Conservation (phyloP, 2,797 vertebrate species). For the Anniella stebbinsi region DNA sequence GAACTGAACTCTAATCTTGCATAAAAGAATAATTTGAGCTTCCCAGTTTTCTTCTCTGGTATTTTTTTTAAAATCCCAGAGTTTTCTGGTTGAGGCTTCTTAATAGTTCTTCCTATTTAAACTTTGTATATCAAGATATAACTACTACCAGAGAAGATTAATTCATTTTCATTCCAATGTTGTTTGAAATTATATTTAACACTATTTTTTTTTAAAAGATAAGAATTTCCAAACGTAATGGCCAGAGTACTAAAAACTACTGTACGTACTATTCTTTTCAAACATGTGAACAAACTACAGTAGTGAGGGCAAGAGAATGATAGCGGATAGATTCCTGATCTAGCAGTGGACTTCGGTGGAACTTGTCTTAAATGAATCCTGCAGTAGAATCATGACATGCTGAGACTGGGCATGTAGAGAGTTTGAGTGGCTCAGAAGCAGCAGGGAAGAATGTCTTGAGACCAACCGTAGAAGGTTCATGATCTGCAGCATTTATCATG, state of each 20-base stretch:
- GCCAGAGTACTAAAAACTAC: conserved; percentile 48
- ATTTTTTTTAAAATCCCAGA: conserved; percentile 25
- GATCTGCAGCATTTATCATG: conserved; percentile 72
- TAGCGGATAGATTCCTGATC: conserved; percentile 14
- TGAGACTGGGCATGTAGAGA: conserved; percentile 36
- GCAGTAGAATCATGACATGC: conserved; percentile 33
- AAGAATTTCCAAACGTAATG: conserved; percentile 28
- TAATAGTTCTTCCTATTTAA: conserved; percentile 19
- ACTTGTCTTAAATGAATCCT: conserved; percentile 60
- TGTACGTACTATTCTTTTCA: neutral
- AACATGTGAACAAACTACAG: conserved; percentile 35
- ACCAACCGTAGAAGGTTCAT: conserved; percentile 61
- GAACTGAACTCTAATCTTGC: conserved; percentile 56
- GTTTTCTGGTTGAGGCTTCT: conserved; percentile 25
- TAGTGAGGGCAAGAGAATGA: conserved; percentile 27
- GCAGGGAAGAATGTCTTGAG: conserved; percentile 62
- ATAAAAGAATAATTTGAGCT: conserved; percentile 35
- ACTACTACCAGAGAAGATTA: conserved; percentile 55
- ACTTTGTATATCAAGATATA: conserved; percentile 50
- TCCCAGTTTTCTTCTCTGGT: conserved; percentile 40
- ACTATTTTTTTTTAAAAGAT: conserved; percentile 12
- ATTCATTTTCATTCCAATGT: conserved; percentile 47
- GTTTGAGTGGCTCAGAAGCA: conserved; percentile 63
- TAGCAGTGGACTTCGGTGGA: conserved; percentile 1
- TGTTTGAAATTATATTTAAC: conserved; percentile 49